These are phyloP conservation scores for Aspidiotus rigidus DNA, from an alignment of 2,888 invertebrate genomes.

Conservation along the genomic window DNA sequence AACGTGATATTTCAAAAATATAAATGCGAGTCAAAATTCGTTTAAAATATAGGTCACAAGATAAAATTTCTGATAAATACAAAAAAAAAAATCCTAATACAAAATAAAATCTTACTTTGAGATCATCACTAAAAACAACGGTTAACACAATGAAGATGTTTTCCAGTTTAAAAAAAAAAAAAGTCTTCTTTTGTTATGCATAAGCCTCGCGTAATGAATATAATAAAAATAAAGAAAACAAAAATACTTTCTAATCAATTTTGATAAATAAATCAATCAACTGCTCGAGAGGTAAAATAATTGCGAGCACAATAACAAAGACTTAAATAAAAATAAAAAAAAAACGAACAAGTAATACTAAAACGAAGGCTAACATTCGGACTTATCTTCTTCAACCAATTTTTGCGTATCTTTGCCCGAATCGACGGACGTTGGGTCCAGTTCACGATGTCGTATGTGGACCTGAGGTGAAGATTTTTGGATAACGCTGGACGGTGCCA, in stretches of 20 bases:
- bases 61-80: too few relatives aligned
- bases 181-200: not conserved
- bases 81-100: too few relatives aligned
- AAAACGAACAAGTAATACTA: not conserved
- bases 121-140: not conserved
- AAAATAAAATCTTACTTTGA: not conserved
- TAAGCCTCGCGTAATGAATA: too few relatives aligned
- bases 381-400: conserved; percentile 80
- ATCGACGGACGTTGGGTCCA: conserved; percentile 73
- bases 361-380: conserved; percentile 41
- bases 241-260: too few relatives aligned
- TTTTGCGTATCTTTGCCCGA: conserved; percentile 86
- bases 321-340: conserved; percentile 2
- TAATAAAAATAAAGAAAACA: too few relatives aligned
- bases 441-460: conserved; percentile 63
- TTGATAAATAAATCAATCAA: not conserved
- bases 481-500: conserved; percentile 70
- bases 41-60: too few relatives aligned
- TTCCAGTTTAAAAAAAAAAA: not conserved
- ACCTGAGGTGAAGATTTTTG: conserved; percentile 66
- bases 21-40: not conserved
- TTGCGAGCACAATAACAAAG: not conserved
- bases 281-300: not conserved
- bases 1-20: not conserved
- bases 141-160: not conserved